Percentiles rank a stretch among this genome's conserved stretches.
Conservation (phyloP, 2,888 invertebrate genomes). For the Nephrotoma flavescens region DNA sequence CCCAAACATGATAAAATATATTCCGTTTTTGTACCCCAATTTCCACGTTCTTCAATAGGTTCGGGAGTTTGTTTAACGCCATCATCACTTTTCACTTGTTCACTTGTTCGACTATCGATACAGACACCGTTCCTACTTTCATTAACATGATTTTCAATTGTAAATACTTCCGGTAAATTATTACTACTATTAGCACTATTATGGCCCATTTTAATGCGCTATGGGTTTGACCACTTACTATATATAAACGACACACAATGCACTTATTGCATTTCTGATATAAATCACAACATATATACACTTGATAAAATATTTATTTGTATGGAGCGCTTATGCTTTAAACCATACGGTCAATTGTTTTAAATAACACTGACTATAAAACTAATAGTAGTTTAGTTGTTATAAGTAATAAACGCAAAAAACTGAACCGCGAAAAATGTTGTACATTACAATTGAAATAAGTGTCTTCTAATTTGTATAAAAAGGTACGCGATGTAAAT, state of each 20-base stretch:
- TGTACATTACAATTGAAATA: background rate
- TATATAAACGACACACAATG: background rate
- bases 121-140: background rate
- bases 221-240: background rate
- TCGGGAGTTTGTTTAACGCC: background rate
- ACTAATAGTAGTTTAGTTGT: background rate
- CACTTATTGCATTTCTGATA: background rate
- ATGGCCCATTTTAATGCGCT: background rate
- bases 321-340: background rate
- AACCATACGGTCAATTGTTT: background rate
- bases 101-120: background rate
- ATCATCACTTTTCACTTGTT: background rate
- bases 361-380: background rate
- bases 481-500: background rate
- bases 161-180: background rate
- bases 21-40: conserved; percentile 61
- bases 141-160: background rate
- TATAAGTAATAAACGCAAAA: background rate
- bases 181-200: background rate
- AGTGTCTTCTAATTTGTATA: background rate
- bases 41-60: conserved; percentile 32
- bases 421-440: background rate
- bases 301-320: background rate
- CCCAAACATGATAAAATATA: conserved; percentile 70
- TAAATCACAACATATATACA: background rate